Conservation (phyloP, 2,797 vertebrate species). For the Anomalospiza imberbis region DNA sequence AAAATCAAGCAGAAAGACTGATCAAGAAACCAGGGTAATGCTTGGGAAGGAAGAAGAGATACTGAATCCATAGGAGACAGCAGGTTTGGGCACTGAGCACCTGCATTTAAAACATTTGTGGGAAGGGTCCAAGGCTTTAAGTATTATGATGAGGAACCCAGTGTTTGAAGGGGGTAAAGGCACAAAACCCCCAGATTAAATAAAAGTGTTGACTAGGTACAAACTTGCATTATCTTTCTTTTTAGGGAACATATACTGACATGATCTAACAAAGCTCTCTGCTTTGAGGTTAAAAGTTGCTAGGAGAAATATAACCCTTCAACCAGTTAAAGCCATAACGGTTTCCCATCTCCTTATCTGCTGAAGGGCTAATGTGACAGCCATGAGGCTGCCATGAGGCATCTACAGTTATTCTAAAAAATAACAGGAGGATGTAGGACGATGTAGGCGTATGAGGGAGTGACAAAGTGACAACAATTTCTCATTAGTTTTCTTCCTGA, state of each 20-base stretch:
- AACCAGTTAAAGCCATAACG: slow-evolving; percentile 1
- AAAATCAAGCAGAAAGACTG: neutral
- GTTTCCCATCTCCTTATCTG: neutral
- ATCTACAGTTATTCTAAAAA: slow-evolving; percentile 12
- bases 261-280: neutral
- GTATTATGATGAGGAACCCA: neutral
- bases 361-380: slow-evolving; percentile 39
- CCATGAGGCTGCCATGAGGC: slow-evolving; percentile 36
- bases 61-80: neutral
- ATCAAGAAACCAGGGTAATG: neutral
- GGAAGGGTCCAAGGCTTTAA: neutral
- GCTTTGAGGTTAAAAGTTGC: slow-evolving; percentile 38
- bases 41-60: neutral
- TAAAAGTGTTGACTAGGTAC: neutral
- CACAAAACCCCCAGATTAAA: neutral
- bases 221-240: neutral
- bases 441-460: neutral
- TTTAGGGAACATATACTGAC: neutral
- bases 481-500: neutral
- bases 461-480: slow-evolving; percentile 9
- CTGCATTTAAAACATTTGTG: neutral
- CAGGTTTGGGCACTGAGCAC: neutral
- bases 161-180: neutral
- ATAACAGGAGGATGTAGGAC: neutral
- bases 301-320: slow-evolving; percentile 26